A percentile compares a stretch with the other conserved stretches of the same genome.
These are phyloP conservation scores for Platycheirus rosarum DNA, from an alignment of 2,888 invertebrate genomes.

Conservation along the genomic window DNA sequence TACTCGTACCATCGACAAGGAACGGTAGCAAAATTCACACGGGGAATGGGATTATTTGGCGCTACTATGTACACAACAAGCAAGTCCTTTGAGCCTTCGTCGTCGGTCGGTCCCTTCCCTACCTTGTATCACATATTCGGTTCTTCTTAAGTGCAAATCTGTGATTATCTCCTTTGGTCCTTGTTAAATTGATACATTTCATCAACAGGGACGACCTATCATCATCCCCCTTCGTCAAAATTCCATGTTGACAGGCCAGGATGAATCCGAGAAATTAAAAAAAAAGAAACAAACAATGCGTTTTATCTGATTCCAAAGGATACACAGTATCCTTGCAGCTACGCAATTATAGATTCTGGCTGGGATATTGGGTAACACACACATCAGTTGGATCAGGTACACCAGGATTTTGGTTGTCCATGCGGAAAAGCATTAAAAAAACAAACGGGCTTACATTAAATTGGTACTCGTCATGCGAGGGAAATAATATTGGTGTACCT, in stretches of 20 bases:
- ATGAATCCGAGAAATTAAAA: slow-evolving; percentile 48
- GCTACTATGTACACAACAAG: slow-evolving; percentile 57
- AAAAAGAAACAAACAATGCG: slow-evolving; percentile 28
- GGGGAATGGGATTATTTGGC: slow-evolving; percentile 73
- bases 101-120: slow-evolving; percentile 3
- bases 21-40: slow-evolving; percentile 69
- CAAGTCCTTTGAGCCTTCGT: slow-evolving; percentile 21
- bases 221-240: slow-evolving; percentile 56
- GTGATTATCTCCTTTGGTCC: slow-evolving; percentile 71
- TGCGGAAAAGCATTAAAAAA: slow-evolving; percentile 65
- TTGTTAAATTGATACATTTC: slow-evolving; percentile 74
- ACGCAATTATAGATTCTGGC: slow-evolving; percentile 33
- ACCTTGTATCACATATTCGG: slow-evolving; percentile 27
- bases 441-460: neutral
- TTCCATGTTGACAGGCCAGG: slow-evolving; percentile 49
- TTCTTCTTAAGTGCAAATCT: slow-evolving; percentile 70
- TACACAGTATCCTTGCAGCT: slow-evolving; percentile 10
- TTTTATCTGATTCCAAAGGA: slow-evolving; percentile 43
- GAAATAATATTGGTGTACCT: neutral
- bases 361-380: slow-evolving; percentile 57
- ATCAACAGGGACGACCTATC: slow-evolving; percentile 42
- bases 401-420: slow-evolving; percentile 73
- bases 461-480: neutral
- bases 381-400: slow-evolving; percentile 67
- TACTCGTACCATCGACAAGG: neutral